Percentiles rank a stretch among this genome's conserved stretches.
These are phyloP conservation scores for Protula sp. DNA, from an alignment of 2,888 invertebrate species.

Conservation along the genomic window DNA sequence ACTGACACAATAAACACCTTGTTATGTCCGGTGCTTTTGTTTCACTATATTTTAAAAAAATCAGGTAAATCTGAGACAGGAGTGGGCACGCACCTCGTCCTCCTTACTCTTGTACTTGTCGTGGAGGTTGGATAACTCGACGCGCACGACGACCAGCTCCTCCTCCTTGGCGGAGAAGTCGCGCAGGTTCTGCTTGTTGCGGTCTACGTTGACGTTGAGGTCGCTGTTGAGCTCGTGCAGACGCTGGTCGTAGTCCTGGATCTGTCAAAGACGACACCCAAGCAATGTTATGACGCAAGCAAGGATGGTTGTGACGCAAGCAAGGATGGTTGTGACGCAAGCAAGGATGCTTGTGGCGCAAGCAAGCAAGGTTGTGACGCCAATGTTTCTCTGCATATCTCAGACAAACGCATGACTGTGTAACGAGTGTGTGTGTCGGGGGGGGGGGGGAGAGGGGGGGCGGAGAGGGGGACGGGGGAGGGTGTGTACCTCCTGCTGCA, in stretches of 20 bases:
- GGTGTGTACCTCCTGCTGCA: conserved; percentile 18
- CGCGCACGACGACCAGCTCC: conserved; percentile 42
- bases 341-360: background rate
- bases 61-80: too few species aligned
- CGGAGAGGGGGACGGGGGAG: too few species aligned
- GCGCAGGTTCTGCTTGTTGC: conserved; percentile 39
- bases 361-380: too few species aligned
- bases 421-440: too few species aligned
- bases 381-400: too few species aligned
- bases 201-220: conserved; percentile 36
- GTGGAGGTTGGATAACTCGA: conserved; percentile 42
- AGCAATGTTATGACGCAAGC: background rate
- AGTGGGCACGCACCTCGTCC: conserved; percentile 29
- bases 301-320: background rate
- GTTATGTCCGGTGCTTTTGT: too few species aligned
- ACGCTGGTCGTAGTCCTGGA: conserved; percentile 38
- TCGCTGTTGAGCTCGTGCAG: conserved; percentile 36
- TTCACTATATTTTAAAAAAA: too few species aligned
- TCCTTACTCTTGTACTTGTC: conserved; percentile 41
- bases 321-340: background rate
- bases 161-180: conserved; percentile 48
- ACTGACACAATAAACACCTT: too few species aligned
- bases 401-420: too few species aligned
- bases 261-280: background rate
- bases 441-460: too few species aligned